Evolutionary conservation across 1,140 invertebrate species (phyloP).

Genomic region (Neodiprion lecontei): DNA sequence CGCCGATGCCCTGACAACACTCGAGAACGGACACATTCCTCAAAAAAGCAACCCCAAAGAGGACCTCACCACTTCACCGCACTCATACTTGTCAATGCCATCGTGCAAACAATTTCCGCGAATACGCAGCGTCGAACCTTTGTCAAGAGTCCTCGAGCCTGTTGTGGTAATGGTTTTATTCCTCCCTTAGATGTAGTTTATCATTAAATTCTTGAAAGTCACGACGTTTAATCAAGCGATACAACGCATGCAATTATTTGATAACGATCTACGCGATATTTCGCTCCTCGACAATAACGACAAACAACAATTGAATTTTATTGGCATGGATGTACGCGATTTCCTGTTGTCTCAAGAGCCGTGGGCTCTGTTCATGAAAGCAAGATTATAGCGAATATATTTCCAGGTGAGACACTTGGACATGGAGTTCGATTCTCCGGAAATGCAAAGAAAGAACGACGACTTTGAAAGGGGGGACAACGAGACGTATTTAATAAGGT

Average conservation of each 20-base stretch:
- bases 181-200: too few species aligned
- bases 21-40: constrained; percentile 29
- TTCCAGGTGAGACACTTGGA: constrained; percentile 51
- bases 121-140: constrained; percentile 73
- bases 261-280: too few species aligned
- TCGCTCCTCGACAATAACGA: too few species aligned
- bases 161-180: constrained; percentile 51
- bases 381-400: neutral
- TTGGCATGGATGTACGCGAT: too few species aligned
- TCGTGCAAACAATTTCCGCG: constrained; percentile 81
- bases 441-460: constrained; percentile 32
- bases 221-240: too few species aligned
- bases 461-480: constrained; percentile 29
- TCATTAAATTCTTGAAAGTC: too few species aligned
- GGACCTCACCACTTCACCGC: constrained; percentile 60
- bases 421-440: constrained; percentile 49
- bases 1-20: constrained; percentile 1
- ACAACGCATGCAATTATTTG: too few species aligned
- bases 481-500: constrained; percentile 38
- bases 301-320: too few species aligned
- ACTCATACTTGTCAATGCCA: constrained; percentile 81
- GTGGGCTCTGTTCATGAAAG: too few species aligned
- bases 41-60: constrained; percentile 36
- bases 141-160: constrained; percentile 79
- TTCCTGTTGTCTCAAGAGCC: too few species aligned